Base-by-base conservation (phyloP, 2,113 vertebrate genomes). In the Psittacula cyanocephala region DNA sequence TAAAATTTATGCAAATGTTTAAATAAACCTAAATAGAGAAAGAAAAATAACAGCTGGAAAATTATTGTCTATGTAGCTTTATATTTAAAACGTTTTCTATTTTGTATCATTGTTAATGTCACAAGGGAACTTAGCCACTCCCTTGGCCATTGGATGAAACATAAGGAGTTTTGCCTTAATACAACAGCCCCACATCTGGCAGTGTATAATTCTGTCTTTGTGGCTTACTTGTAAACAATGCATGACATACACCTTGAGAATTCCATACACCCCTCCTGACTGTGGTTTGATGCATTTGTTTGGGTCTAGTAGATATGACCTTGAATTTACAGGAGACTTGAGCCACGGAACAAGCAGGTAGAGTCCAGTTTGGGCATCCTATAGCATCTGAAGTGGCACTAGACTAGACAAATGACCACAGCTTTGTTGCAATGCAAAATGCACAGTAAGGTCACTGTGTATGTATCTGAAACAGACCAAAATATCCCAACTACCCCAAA, bases 361-460 rank as follows among this genome's bases (percentile, higher is more conserved):
- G 88, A 60, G 43, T 9, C 41, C 47, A 7, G 68, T 59, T 44
- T 69, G 63, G n/a, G 10, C 29, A 13, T 68, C 68, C 71, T 27
- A 11, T 16, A 0, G 28, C 2, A 28, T 5, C 6, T 0, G 3
- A 16, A 35, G 37, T 29, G 77, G 24, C 50, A 59, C 5, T 18
- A 19, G 50, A 17, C 16, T 8, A 60, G 49, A 41, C 17, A 67
- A 22, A 18, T 63, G 62, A 35, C 17, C 2, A 9, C 15, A 31
- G 33, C 68, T 37, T 50, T 69, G 31, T 16, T 52, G 46, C 50
- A 29, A 14, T 14, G 37, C n/a, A 27, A 2, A 44, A 0, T 68
- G 46, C 57, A 59, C 60, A 33, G 18, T 53, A 33, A 55, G 16
- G 35, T 37, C 18, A 4, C 29, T 43, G 28, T 14, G 20, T 49